Conservation (phyloP, 1,140 invertebrate species). For the Apolygus lucorum region DNA sequence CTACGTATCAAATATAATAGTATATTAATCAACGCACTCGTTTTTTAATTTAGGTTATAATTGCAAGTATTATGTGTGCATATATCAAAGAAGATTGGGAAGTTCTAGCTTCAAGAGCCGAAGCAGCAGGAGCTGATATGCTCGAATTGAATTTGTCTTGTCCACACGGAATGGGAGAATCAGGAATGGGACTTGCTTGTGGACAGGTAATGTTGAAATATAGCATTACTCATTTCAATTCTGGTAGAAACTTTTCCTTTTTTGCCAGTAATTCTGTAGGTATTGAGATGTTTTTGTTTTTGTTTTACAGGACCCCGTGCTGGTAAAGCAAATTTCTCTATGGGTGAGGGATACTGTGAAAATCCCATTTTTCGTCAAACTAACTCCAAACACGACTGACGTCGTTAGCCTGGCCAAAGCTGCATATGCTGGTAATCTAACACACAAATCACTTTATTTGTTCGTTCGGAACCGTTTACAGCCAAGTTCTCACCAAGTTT, state of each 20-base stretch:
- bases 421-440: conserved; percentile 66
- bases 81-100: conserved; percentile 86
- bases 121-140: conserved; percentile 82
- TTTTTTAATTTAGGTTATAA: conserved; percentile 61
- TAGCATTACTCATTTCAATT: too few relatives aligned
- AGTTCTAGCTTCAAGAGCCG: conserved; percentile 65
- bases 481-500: too few relatives aligned
- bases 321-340: conserved; percentile 79
- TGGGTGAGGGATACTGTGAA: conserved; percentile 81
- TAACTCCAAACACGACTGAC: conserved; percentile 96
- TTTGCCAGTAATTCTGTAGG: neutral
- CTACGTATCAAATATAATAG: too few relatives aligned
- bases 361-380: conserved; percentile 96
- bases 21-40: too few relatives aligned
- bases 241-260: too few relatives aligned
- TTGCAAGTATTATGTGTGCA: conserved; percentile 95
- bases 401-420: conserved; percentile 82
- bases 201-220: conserved; percentile 60
- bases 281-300: conserved; percentile 21
- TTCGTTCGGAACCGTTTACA: too few relatives aligned
- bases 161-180: conserved; percentile 97
- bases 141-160: conserved; percentile 94
- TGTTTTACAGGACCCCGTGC: conserved; percentile 61
- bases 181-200: conserved; percentile 95
- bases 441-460: neutral